Evolutionary conservation across 53 echinoderm and acorn worm genomes (phyloP), one percentile per base, ranked within the genome.

Genomic region (Zoroaster sp.): DNA sequence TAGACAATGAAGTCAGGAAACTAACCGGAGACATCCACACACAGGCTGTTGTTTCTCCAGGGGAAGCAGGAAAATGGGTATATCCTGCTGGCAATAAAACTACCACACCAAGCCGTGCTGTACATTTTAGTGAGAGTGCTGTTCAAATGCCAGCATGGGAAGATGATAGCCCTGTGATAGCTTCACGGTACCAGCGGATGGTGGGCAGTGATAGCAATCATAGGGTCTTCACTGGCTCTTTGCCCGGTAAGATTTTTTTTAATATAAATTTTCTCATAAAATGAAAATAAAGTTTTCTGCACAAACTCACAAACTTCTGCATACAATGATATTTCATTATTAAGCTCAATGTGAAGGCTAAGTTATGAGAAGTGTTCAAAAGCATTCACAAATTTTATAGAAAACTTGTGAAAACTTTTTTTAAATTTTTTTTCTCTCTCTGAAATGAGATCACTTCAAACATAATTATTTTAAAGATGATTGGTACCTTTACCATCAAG

Each of bases 1-100:
- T 97, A 45, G 97, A 97, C 81, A 93, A 80, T 40, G 97, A 97
- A 80, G 95, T 95, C 46, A 77, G 92, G 47, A 94, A 95, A 66
- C 87, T 97, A 51, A 93, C 97, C 42, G 87, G 87, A 21, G 94
- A 94, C 45, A 78, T 89, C 37, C 67, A 75, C 42, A 74, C 65
- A 52, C 52, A 66, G 53, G 73, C 79, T 51, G 46, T 69, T 43
- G 46, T 49, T 35, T 73, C 72, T 73, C 77, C 77, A 30, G 44
- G 47, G 68, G 55, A 49, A 13, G 14, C 31, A 30, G 90, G 81
- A 33, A 75, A 72, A 54, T 94, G 94, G 94, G 94, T 90, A 0
- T 94, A 94, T 72, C 90, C 94, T 10, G 28, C 88, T 20, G 66
- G 91, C 49, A 30, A 35, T 51, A 71, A 46, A 71, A 79, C 31